A percentile compares a stretch with the other conserved stretches of the same genome.
phyloP scores from a whole-genome alignment of 2,888 invertebrate species.

The Lycia hirtaria region DNA sequence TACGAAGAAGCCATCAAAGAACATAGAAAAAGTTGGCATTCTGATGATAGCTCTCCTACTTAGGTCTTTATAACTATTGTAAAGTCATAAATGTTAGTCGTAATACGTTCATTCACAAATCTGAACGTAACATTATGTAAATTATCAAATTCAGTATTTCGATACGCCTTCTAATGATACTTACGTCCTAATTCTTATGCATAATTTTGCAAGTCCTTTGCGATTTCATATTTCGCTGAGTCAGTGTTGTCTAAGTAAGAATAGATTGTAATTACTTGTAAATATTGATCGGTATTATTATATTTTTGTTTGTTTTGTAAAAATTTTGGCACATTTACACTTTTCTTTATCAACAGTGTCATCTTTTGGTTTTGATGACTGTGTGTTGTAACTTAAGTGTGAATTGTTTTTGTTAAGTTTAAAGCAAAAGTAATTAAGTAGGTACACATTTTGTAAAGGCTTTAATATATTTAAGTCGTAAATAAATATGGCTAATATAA shows the following conservation, averaged over 20 bases:
- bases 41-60: conserved; percentile 79
- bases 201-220: neutral
- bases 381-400: neutral
- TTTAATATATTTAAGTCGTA: conserved; percentile 75
- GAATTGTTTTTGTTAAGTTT: conserved; percentile 30
- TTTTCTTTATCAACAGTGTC: neutral
- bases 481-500: conserved; percentile 47
- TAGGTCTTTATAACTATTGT: conserved; percentile 47
- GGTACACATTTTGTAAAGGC: conserved; percentile 61
- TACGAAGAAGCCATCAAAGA: conserved; percentile 76
- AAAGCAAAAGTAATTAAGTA: conserved; percentile 41
- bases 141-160: neutral
- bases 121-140: neutral
- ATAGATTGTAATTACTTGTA: conserved; percentile 10
- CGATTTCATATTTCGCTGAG: neutral
- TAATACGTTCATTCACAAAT: neutral
- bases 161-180: neutral
- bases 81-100: conserved; percentile 17
- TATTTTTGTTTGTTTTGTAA: neutral
- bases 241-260: neutral
- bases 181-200: neutral
- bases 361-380: too few species aligned
- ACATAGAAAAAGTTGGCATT: conserved; percentile 82
- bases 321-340: neutral
- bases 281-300: neutral